Conservation (phyloP, 2,113 vertebrate species). For the Stictonetta naevosa region DNA sequence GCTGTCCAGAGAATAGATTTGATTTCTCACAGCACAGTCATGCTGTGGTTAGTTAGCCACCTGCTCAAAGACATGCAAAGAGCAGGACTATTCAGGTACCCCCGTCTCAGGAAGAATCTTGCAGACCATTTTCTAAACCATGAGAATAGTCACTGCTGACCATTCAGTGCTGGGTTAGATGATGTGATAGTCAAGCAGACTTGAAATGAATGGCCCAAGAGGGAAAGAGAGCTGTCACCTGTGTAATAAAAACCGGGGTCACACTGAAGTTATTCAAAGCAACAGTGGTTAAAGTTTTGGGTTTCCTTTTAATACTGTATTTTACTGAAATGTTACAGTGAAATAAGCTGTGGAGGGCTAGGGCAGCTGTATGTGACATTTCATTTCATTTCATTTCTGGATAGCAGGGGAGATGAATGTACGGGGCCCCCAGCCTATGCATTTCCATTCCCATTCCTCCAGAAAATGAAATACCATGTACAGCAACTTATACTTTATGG, state of each 20-base stretch:
- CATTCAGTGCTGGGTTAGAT: background rate
- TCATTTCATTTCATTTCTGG: slow-evolving; percentile 53
- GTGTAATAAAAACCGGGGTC: background rate
- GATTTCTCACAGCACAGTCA: background rate
- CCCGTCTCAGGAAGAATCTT: background rate
- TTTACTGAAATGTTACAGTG: background rate
- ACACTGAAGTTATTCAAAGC: background rate
- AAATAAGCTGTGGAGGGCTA: slow-evolving; percentile 15
- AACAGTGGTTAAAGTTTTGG: background rate
- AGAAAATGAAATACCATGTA: slow-evolving; percentile 61
- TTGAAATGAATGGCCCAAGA: background rate
- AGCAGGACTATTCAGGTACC: background rate
- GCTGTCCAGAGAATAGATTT: background rate
- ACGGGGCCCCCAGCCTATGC: background rate
- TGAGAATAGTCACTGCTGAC: background rate
- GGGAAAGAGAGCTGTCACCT: background rate
- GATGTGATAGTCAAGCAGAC: background rate
- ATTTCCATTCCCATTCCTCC: slow-evolving; percentile 35
- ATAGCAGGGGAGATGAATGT: slow-evolving; percentile 35
- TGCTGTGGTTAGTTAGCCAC: background rate
- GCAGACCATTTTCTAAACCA: background rate
- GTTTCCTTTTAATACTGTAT: background rate
- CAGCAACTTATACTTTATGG: slow-evolving; percentile 62
- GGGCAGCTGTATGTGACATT: slow-evolving; percentile 32
- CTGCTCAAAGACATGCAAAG: background rate